These are phyloP conservation scores for Armadillidium nasatum DNA, from an alignment of 1,140 invertebrate genomes.

Conservation along the genomic window DNA sequence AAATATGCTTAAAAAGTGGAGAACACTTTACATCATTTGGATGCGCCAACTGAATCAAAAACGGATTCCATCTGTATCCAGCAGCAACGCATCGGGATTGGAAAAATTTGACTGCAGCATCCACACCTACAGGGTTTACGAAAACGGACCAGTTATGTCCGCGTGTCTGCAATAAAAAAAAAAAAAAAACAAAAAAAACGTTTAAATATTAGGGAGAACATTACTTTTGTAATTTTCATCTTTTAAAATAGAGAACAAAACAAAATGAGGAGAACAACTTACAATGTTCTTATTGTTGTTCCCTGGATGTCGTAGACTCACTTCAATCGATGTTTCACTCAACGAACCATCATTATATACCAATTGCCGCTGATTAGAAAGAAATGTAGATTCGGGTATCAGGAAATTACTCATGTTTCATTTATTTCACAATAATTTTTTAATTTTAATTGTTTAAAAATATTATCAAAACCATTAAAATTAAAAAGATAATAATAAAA, in stretches of 20 bases:
- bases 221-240: no score
- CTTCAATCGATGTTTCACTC: slow-evolving; percentile 83
- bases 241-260: neutral
- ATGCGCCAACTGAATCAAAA: slow-evolving; percentile 81
- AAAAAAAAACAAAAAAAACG: neutral
- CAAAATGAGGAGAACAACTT: slow-evolving; percentile 13
- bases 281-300: slow-evolving; percentile 68
- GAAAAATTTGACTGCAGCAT: slow-evolving; percentile 74
- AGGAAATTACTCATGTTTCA: no score
- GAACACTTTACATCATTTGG: slow-evolving; percentile 70
- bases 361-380: slow-evolving; percentile 65
- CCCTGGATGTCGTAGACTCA: slow-evolving; percentile 78
- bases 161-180: slow-evolving; percentile 52
- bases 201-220: neutral
- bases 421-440: no score
- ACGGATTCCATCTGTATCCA: slow-evolving; percentile 90
- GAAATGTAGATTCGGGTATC: no score
- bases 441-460: no score
- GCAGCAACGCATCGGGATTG: slow-evolving; percentile 78
- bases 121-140: slow-evolving; percentile 87
- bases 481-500: no score
- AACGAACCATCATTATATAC: slow-evolving; percentile 76
- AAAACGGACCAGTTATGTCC: slow-evolving; percentile 89
- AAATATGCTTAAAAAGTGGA: neutral
- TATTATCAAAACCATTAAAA: no score